A percentile compares a stretch with the other conserved stretches of the same genome.
Conservation (phyloP, 2,888 invertebrate species). For the Exephanes ischioxanthus region DNA sequence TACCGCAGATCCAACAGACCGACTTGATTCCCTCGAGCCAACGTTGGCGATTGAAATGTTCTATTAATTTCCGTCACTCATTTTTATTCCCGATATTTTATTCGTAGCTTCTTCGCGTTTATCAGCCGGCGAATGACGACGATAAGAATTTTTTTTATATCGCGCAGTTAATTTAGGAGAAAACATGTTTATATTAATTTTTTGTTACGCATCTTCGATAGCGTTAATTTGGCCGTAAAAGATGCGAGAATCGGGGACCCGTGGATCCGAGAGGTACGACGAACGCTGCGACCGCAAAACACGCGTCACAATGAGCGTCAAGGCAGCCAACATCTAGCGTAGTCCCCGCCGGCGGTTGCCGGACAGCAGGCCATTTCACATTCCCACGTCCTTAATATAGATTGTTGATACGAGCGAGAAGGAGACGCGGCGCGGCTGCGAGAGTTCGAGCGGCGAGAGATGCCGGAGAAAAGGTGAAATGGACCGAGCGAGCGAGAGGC, state of each 20-base stretch:
- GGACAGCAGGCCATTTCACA: constrained; percentile 80
- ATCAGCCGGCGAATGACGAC: background rate
- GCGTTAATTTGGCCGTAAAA: background rate
- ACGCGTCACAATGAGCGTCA: constrained; percentile 21
- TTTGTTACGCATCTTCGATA: background rate
- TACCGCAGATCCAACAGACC: constrained; percentile 13
- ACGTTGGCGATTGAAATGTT: constrained; percentile 23
- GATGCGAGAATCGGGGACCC: background rate
- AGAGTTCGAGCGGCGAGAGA: constrained; percentile 44
- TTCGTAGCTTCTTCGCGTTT: background rate
- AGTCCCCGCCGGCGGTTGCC: constrained; percentile 51
- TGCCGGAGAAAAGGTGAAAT: constrained; percentile 67
- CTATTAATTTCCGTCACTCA: constrained; percentile 36
- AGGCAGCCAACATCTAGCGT: background rate
- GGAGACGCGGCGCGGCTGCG: constrained; percentile 57
- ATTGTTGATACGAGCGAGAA: constrained; percentile 78
- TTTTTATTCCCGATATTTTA: background rate
- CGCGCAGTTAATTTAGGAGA: background rate
- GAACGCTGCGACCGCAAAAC: constrained; percentile 36
- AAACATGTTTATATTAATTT: background rate
- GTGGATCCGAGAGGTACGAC: background rate
- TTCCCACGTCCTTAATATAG: constrained; percentile 83
- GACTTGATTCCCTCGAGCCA: constrained; percentile 22
- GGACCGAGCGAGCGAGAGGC: constrained; percentile 49
- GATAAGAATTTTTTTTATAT: background rate